Base-by-base conservation (phyloP, 2,113 vertebrate genomes). In the Parotia lawesii region DNA sequence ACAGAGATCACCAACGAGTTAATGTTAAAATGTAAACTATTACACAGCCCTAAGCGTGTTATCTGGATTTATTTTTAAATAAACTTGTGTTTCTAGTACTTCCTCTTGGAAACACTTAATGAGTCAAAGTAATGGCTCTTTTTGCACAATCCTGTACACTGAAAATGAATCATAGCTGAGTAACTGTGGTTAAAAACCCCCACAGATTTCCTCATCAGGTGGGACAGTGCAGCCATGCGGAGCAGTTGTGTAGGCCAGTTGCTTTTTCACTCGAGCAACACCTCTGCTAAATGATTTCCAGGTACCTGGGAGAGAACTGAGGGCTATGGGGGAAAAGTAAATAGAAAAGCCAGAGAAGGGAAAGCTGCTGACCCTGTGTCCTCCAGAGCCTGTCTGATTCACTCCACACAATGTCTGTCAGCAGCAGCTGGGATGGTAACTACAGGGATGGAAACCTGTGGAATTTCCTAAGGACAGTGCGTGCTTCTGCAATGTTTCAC, bases 171-270 rank as follows among this genome's bases (percentile, higher is more conserved):
- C 57, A 79, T 15, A 61, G 25, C 53, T 61, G 61, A 86, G 11
- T 91, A 90, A 95, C 42, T 54, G 61, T 65, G 45, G 28, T 71
- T 56, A 10, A 72, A 93, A 91, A 60, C 1, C 0, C 69, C 69
- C 77, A 83, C 64, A 73, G 54, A 86, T 73, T 95, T 83, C 87
- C 38, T 87, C 77, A 60, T 90, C 94, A 81, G 35, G 33, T 57
- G 38, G 53, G 19, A 37, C 1, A 2, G 38, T 29, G 81, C 85
- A 92, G 38, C 25, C 70, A 72, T 8, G 37, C 0, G 0, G 33
- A 64, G 58, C 57, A 19, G 37, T 58, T 73, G 35, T 7, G 3
- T 47, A n/a, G 78, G 50, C 45, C 8, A 12, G 18, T 76, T 83
- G 54, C 24, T n/a, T 54, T 88, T 66, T 77, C 70, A 58, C 65